Evolutionary conservation across 2,888 invertebrate species (phyloP).

Genomic region (Mamestra brassicae): DNA sequence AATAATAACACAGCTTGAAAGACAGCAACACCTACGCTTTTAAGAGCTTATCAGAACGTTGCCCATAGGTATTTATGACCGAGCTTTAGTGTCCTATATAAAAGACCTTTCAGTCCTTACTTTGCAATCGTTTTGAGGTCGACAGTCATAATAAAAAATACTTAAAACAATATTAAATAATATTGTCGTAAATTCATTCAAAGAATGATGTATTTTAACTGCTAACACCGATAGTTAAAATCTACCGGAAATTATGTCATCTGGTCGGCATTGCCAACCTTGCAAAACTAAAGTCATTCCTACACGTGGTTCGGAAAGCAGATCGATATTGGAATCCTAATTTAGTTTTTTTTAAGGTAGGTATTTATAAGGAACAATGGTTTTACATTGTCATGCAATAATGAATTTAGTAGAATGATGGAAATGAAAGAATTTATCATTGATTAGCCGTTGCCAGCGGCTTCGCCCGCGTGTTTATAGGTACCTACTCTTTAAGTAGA

Average conservation of each 20-base stretch:
- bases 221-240: not conserved
- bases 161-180: not conserved
- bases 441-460: too few relatives aligned
- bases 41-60: not conserved
- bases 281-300: constrained; percentile 28
- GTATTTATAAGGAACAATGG: not conserved
- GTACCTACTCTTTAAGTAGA: too few relatives aligned
- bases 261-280: constrained; percentile 33
- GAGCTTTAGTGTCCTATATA: not conserved
- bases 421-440: too few relatives aligned
- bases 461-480: too few relatives aligned
- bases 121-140: not conserved
- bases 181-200: not conserved
- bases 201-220: not conserved
- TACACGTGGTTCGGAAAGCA: constrained; percentile 34
- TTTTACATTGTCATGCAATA: not conserved
- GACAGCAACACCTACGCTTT: not conserved
- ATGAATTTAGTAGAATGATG: too few relatives aligned
- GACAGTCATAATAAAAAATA: not conserved
- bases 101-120: not conserved
- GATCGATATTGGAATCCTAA: not conserved
- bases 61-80: not conserved
- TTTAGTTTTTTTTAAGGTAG: constrained; percentile 11
- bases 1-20: not conserved
- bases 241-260: constrained; percentile 45